phyloP scores from a whole-genome alignment of 2,888 invertebrate genomes.

The Oligia latruncula region DNA sequence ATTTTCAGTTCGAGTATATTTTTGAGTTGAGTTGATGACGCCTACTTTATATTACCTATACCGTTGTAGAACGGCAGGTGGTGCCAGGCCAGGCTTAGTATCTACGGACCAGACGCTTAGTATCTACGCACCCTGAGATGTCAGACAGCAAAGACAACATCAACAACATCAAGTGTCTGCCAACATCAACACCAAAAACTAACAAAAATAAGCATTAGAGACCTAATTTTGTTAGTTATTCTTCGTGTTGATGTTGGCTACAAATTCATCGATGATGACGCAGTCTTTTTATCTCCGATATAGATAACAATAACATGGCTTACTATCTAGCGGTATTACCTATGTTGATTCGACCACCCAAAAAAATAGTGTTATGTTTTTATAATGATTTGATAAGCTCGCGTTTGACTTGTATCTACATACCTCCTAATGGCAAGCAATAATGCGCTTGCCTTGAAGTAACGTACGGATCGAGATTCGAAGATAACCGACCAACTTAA shows the following conservation, averaged over 20 bases:
- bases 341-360: not conserved
- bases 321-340: not conserved
- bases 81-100: not conserved
- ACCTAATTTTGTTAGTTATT: not conserved
- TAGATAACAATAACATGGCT: not conserved
- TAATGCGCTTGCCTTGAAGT: not conserved
- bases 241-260: not conserved
- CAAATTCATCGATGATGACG: too few species aligned
- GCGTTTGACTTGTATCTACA: not conserved
- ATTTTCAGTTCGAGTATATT: not conserved
- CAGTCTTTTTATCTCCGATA: not conserved
- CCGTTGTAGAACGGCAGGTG: too few species aligned
- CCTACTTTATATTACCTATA: not conserved
- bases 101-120: not conserved
- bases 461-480: not conserved
- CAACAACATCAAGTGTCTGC: not conserved
- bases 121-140: not conserved
- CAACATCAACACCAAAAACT: not conserved
- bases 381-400: constrained; percentile 2
- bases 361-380: not conserved
- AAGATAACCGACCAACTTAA: not conserved
- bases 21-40: not conserved
- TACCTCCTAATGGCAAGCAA: not conserved
- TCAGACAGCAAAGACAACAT: not conserved
- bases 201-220: not conserved